Conservation (phyloP, 2,888 invertebrate species). For the Nomada fabriciana region DNA sequence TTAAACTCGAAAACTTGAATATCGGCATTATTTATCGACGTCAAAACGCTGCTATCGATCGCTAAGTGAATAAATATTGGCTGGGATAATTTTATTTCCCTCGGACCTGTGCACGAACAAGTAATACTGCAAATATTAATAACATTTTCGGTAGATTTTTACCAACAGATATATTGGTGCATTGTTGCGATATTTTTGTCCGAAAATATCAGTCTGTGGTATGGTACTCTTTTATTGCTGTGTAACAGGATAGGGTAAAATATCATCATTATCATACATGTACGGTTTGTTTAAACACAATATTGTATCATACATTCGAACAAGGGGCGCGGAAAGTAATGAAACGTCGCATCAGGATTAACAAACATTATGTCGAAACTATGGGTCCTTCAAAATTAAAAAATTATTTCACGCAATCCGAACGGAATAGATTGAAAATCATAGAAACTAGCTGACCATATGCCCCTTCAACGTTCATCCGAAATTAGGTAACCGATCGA, state of each 20-base stretch:
- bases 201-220: neutral
- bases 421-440: neutral
- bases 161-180: neutral
- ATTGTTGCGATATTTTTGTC: neutral
- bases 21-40: conserved; percentile 36
- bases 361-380: no score
- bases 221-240: neutral
- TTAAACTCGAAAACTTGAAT: conserved; percentile 34
- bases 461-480: conserved; percentile 50
- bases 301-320: no score
- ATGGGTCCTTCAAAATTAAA: neutral
- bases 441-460: conserved; percentile 23
- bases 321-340: no score
- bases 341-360: no score
- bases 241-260: neutral
- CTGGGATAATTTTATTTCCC: conserved; percentile 32
- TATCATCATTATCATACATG: no score
- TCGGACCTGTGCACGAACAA: neutral
- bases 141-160: neutral
- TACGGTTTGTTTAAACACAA: no score
- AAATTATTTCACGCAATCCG: neutral
- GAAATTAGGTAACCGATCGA: conserved; percentile 51
- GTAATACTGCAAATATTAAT: conserved; percentile 17
- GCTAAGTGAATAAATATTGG: conserved; percentile 31
- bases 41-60: conserved; percentile 42